phyloP scores from a whole-genome alignment of 1,140 invertebrate genomes.

The Drosophila suzukii region DNA sequence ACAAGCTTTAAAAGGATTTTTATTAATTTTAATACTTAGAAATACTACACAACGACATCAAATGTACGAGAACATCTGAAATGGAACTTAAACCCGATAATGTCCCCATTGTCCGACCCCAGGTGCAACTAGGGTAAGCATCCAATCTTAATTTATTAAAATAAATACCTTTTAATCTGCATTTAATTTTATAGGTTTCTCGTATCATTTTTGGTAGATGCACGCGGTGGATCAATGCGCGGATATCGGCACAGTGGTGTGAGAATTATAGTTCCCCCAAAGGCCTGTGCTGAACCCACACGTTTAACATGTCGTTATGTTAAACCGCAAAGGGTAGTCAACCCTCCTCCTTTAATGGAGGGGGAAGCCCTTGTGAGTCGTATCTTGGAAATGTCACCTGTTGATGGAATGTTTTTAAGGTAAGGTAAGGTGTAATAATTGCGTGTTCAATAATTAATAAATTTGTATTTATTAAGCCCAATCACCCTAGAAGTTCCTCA shows the following conservation, averaged over 20 bases:
- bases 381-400: slow-evolving; percentile 98
- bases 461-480: slow-evolving; percentile 85
- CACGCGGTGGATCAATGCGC: slow-evolving; percentile 98
- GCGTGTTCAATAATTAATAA: too few relatives aligned
- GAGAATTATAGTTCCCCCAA: slow-evolving; percentile 97
- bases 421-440: slow-evolving; percentile 10
- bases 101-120: slow-evolving; percentile 88
- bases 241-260: slow-evolving; percentile 99
- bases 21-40: neutral
- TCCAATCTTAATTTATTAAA: neutral
- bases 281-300: slow-evolving; percentile 97
- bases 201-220: slow-evolving; percentile 99
- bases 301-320: slow-evolving; percentile 93
- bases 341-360: slow-evolving; percentile 98
- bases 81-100: slow-evolving; percentile 86
- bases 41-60: neutral
- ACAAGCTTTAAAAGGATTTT: too few relatives aligned
- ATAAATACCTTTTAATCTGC: too few relatives aligned
- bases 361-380: slow-evolving; percentile 98
- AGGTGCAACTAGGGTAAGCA: slow-evolving; percentile 90
- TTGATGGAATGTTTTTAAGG: slow-evolving; percentile 98
- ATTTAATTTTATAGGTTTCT: slow-evolving; percentile 91
- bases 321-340: slow-evolving; percentile 95
- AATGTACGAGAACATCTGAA: slow-evolving; percentile 10
- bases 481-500: slow-evolving; percentile 99